Base-by-base conservation (phyloP, 2,113 vertebrate genomes). In the Colossoma macropomum region DNA sequence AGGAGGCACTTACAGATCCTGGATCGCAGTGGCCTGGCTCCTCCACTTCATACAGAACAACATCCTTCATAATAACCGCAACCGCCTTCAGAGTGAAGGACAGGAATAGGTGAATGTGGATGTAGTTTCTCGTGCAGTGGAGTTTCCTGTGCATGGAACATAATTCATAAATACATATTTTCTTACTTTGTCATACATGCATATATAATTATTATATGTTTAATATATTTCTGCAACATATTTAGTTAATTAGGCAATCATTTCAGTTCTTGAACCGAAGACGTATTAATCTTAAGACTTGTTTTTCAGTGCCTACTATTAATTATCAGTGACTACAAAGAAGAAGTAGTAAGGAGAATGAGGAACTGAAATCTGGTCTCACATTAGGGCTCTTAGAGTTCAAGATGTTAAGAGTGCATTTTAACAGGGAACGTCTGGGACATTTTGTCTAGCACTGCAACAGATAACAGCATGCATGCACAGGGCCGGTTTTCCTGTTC, bases 71-170 rank as follows among this genome's bases (percentile, higher is more conserved):
- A 86, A 98, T 96, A 83, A 99, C 97, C 0, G 96, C 93, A 0
- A 96, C 87, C 1, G 97, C 97, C 88, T 97, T 96, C 91, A 99
- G 94, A 54, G 97, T 96, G 89, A 99, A 97, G 52, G 97, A 98
- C 87, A 96, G 90, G 92, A 98, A 99, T 75, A 99, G 95, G 63
- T 98, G 95, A 92, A 96, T 96, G 86, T 98, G 97, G 89, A 99
- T 98, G 88, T 96, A 97, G 91, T 98, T 99, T 71, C 97, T 92
- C 0, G 97, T 98, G 81, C 97, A 99, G 90, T 96, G 97, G 16
- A 99, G 93, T 89, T 98, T 99, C 91, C 97, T 98, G 92, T 80
- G 34, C 50, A 86, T 17, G 50, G 75, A 75, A 86, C 83, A 41
- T 81, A 71, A 84, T 76, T 56, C 25, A 77, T 82, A 19, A 1